These are phyloP conservation scores for Coelogynopora nodosa DNA, from an alignment of 2,888 invertebrate species.

Conservation along the genomic window DNA sequence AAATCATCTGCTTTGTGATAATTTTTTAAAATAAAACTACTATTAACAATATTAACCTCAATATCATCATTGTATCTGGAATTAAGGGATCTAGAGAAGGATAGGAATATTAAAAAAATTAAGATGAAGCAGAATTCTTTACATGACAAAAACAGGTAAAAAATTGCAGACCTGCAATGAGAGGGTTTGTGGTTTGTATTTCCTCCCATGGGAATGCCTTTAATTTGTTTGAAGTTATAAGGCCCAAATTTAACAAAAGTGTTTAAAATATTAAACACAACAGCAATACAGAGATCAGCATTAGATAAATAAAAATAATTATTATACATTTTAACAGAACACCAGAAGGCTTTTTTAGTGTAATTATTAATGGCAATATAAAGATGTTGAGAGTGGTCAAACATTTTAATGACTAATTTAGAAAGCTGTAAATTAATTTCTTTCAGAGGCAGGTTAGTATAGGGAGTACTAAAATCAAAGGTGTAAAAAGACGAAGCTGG, in stretches of 20 bases:
- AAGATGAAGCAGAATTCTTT: neutral
- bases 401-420: too few relatives aligned
- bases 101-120: too few relatives aligned
- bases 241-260: neutral
- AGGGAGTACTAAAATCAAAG: neutral
- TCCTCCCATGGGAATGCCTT: neutral
- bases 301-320: neutral
- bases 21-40: neutral
- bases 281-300: neutral
- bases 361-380: neutral
- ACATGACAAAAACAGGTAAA: neutral
- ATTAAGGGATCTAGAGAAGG: too few relatives aligned
- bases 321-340: neutral
- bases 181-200: too few relatives aligned
- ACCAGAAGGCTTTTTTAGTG: neutral
- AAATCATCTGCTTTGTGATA: neutral
- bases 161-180: too few relatives aligned
- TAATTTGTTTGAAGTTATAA: neutral
- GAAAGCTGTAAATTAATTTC: too few relatives aligned
- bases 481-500: neutral
- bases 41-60: neutral
- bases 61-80: neutral
- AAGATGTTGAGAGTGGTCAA: neutral
- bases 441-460: neutral
- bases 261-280: neutral